phyloP scores from a whole-genome alignment of 2,797 vertebrate genomes.

The Arremon aurantiirostris region DNA sequence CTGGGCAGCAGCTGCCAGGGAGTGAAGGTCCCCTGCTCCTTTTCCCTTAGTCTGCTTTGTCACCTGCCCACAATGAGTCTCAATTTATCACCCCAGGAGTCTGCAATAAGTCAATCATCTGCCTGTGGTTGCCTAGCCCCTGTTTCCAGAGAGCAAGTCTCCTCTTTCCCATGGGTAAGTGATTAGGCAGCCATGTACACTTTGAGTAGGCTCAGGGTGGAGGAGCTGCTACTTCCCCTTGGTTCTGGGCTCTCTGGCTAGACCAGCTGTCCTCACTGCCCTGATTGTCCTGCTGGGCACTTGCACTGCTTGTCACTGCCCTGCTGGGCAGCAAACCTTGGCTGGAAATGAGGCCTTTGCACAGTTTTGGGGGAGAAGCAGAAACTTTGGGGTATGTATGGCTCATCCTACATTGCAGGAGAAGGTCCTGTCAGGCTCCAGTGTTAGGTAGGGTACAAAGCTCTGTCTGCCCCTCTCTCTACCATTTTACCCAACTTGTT shows the following conservation, averaged over 20 bases:
- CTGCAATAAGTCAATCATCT: conserved; percentile 46
- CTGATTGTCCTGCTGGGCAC: not conserved
- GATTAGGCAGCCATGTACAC: not conserved
- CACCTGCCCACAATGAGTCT: conserved; percentile 56
- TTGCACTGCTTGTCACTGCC: not conserved
- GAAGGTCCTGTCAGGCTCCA: not conserved
- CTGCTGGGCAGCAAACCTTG: not conserved
- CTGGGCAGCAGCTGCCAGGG: conserved; percentile 45
- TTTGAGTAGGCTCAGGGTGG: not conserved
- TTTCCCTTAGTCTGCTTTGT: conserved; percentile 55
- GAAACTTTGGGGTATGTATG: not conserved
- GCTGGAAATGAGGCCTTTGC: not conserved
- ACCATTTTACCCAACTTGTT: not conserved
- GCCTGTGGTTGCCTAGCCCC: not conserved
- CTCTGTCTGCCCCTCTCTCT: not conserved
- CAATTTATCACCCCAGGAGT: conserved; percentile 55
- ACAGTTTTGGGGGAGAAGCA: not conserved
- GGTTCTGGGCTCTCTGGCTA: accelerated
- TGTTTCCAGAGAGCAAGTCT: not conserved
- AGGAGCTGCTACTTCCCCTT: not conserved
- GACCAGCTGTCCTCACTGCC: not conserved
- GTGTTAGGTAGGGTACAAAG: not conserved
- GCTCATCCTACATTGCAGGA: not conserved
- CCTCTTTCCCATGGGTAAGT: conserved; percentile 31
- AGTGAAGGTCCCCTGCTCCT: not conserved